Conservation (phyloP, 2,113 vertebrate genomes). For the Ascaphus truei region DNA sequence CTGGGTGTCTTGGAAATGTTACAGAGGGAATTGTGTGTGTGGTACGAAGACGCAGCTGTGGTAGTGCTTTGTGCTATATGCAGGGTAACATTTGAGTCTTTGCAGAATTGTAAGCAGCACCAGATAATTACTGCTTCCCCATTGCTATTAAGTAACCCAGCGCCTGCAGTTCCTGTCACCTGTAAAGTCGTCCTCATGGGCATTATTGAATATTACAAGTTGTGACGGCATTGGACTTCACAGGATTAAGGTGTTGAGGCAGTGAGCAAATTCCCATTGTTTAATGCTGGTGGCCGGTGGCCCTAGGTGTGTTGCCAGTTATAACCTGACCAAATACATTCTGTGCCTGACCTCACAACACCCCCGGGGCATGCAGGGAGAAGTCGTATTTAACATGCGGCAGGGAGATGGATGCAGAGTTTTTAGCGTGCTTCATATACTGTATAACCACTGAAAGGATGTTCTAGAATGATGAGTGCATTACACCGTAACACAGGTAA, state of each 20-base stretch:
- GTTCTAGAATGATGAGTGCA: no score
- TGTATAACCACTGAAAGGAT: no score
- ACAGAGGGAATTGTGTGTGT: slow-evolving; percentile 46
- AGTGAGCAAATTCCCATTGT: slow-evolving; percentile 18
- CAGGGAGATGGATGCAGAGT: no score
- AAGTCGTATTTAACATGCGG: no score
- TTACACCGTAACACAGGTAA: no score
- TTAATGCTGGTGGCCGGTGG: slow-evolving; percentile 18
- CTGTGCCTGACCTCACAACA: slow-evolving; percentile 21
- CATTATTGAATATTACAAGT: slow-evolving; percentile 12
- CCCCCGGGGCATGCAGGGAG: slow-evolving; percentile 1
- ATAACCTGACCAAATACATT: slow-evolving; percentile 5
- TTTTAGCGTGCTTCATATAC: no score
- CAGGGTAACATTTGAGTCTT: background rate
- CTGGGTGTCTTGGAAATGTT: slow-evolving; percentile 39
- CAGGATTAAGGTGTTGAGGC: background rate
- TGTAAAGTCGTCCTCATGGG: background rate
- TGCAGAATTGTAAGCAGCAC: background rate
- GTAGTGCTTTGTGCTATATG: background rate
- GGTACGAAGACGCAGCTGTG: slow-evolving; percentile 13
- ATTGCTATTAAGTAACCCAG: background rate
- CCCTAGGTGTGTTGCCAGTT: slow-evolving; percentile 1
- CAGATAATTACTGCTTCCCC: no score
- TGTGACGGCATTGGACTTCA: background rate
- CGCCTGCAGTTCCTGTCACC: slow-evolving; percentile 3